Evolutionary conservation across 2,888 invertebrate species (phyloP).

Genomic region (Clitarchus hookeri): DNA sequence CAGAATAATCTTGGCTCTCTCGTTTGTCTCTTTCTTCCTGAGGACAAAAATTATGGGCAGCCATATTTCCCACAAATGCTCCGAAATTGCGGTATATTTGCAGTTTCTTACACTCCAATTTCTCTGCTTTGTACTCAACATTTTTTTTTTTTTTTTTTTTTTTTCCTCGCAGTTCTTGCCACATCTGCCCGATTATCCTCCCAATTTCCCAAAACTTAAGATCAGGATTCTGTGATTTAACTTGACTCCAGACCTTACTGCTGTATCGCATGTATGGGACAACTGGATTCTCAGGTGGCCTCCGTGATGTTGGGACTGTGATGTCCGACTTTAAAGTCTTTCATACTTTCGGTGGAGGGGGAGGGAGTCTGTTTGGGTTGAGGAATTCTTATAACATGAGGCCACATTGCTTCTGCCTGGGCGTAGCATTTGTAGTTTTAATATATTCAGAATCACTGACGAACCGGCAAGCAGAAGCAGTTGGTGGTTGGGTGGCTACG

Average conservation of each 20-base stretch:
- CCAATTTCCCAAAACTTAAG: constrained; percentile 98
- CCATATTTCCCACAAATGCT: constrained; percentile 88
- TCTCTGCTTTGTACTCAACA: constrained; percentile 95
- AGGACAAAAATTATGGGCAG: constrained; percentile 81
- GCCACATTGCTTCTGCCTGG: not conserved
- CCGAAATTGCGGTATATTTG: constrained; percentile 96
- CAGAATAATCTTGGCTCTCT: constrained; percentile 61
- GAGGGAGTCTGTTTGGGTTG: constrained; percentile 89
- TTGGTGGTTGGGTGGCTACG: constrained; percentile 67
- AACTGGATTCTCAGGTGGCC: constrained; percentile 96
- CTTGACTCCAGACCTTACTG: constrained; percentile 95
- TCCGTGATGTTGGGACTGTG: constrained; percentile 88
- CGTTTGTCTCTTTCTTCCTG: constrained; percentile 62
- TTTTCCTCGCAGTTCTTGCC: constrained; percentile 95
- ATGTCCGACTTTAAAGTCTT: constrained; percentile 70
- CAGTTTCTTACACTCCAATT: constrained; percentile 89
- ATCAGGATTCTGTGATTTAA: constrained; percentile 94
- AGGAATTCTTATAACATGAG: constrained; percentile 58
- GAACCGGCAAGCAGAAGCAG: constrained; percentile 78
- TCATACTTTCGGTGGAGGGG: constrained; percentile 93
- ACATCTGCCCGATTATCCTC: constrained; percentile 97
- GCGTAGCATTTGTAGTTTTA: constrained; percentile 61
- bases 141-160: too few species aligned
- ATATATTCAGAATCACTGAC: constrained; percentile 84
- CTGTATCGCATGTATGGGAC: constrained; percentile 99